Evolutionary conservation across 2,888 invertebrate species (phyloP).

Genomic region (Plemyria rubiginata): DNA sequence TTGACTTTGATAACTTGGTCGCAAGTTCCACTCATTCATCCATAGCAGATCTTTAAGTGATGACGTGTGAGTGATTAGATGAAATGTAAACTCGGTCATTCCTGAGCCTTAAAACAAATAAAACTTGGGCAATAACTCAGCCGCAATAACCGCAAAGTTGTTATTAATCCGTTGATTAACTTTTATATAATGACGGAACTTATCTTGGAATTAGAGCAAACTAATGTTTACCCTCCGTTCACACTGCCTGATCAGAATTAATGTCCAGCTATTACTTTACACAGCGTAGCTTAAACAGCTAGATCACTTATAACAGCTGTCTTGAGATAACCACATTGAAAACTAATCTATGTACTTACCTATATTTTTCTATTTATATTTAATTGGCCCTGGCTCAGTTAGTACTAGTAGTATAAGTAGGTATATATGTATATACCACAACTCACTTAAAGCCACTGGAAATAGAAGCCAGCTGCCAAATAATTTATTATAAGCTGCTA

Average conservation of each 20-base stretch:
- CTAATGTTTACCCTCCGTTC: conserved; percentile 35
- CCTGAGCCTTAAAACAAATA: conserved; percentile 34
- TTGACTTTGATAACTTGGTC: no score
- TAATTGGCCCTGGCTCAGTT: no score
- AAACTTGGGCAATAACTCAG: conserved; percentile 42
- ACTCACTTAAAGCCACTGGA: not conserved
- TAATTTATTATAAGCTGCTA: not conserved
- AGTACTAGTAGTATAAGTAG: no score
- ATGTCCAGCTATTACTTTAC: conserved; percentile 32
- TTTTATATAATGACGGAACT: conserved; percentile 41
- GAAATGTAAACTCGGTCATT: no score
- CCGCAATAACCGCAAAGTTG: conserved; percentile 39
- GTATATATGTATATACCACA: no score
- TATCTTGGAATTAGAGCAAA: conserved; percentile 34
- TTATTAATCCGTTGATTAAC: conserved; percentile 45
- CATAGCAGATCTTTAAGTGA: no score
- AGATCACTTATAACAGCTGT: not conserved
- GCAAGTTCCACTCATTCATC: no score
- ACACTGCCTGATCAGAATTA: conserved; percentile 40
- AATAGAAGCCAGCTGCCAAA: not conserved
- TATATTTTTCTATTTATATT: no score
- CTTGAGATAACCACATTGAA: no score
- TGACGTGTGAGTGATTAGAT: no score
- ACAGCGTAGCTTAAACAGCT: conserved; percentile 13
- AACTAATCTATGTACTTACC: no score